A percentile compares a stretch with the other conserved stretches of the same genome.
phyloP scores from a whole-genome alignment of 92 coral and sea anemone genomes.

The Phenganax stokvisi region DNA sequence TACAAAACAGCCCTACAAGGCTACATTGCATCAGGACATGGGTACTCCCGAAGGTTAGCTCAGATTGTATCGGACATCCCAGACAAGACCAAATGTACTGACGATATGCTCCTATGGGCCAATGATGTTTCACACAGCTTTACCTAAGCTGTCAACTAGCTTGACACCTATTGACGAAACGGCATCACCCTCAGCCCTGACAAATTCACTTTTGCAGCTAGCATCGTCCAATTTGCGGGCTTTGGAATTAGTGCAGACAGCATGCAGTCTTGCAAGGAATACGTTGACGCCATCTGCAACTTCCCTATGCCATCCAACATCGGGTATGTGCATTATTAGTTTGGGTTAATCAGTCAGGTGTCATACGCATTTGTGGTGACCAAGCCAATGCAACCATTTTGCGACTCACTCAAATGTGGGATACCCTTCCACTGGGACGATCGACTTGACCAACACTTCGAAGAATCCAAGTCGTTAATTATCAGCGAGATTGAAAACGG shows the following conservation, averaged over 20 bases:
- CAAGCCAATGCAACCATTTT: slow-evolving; percentile 4
- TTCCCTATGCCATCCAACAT: neutral
- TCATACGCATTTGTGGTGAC: slow-evolving; percentile 20
- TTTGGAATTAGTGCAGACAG: slow-evolving; percentile 28
- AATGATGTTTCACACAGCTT: no score
- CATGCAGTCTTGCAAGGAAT: slow-evolving; percentile 37
- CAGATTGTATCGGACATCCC: slow-evolving; percentile 23
- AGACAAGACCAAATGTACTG: slow-evolving; percentile 42
- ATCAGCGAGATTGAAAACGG: slow-evolving; percentile 24
- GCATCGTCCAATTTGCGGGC: slow-evolving; percentile 37
- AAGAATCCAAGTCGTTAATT: neutral
- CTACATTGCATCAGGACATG: slow-evolving; percentile 14
- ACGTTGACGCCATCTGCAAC: slow-evolving; percentile 33
- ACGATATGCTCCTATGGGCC: slow-evolving; percentile 30
- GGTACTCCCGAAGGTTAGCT: slow-evolving; percentile 3
- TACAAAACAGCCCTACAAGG: slow-evolving; percentile 19
- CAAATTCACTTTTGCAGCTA: slow-evolving; percentile 37
- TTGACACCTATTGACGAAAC: slow-evolving; percentile 48
- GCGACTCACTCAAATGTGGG: slow-evolving; percentile 22
- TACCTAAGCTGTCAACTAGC: neutral
- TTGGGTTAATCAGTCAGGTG: slow-evolving; percentile 18
- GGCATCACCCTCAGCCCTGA: slow-evolving; percentile 48
- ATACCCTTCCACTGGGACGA: slow-evolving; percentile 25
- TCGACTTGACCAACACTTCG: slow-evolving; percentile 19
- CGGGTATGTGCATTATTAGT: slow-evolving; percentile 3